Base-by-base conservation (phyloP, 2,113 vertebrate species). In the Labrus mixtus region DNA sequence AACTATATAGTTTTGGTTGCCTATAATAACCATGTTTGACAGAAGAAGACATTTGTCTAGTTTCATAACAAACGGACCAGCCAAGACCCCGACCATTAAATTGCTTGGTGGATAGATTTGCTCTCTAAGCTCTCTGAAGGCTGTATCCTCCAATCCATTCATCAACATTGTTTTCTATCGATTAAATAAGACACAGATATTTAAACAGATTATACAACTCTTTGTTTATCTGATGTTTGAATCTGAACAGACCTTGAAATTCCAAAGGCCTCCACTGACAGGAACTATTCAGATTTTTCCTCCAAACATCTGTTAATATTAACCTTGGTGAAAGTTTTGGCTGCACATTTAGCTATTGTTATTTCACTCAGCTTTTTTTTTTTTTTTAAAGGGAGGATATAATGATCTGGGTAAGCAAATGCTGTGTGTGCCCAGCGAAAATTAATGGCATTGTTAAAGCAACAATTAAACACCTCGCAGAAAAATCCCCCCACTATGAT, bases 271-370 rank as follows among this genome's bases (percentile, higher is more conserved):
- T 76, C 74, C 72, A 41, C 53, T 61, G 64, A 81, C 72, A 67
- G 69, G 85, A 77, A 75, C 12, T 67, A 55, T 79, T 68, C 36
- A 39, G 29, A 68, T 67, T 29, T 62, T 73, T 43, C 68, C 9
- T 6, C 43, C n/a, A 77, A 83, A 87, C 79, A 84, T 91, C 85
- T 93, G 82, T 86, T 91, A 61, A 76, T 66, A 67, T 85, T 91
- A 83, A 83, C 71, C 65, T 85, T 87, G 74, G 73, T 78, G 56
- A 89, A 84, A 66, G 53, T 43, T 65, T 62, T 87, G 56, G 82
- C 76, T 82, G 55, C 22, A 83, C 17, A 19, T 71, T 74, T 75
- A 77, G 55, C 63, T 29, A 79, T 70, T 62, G 68, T 76, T 72
- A 68, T 87, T 84, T 63, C 46, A 85, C 69, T 84, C 37, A 56